phyloP scores from a whole-genome alignment of 2,113 vertebrate species.

The Tragelaphus buxtoni region DNA sequence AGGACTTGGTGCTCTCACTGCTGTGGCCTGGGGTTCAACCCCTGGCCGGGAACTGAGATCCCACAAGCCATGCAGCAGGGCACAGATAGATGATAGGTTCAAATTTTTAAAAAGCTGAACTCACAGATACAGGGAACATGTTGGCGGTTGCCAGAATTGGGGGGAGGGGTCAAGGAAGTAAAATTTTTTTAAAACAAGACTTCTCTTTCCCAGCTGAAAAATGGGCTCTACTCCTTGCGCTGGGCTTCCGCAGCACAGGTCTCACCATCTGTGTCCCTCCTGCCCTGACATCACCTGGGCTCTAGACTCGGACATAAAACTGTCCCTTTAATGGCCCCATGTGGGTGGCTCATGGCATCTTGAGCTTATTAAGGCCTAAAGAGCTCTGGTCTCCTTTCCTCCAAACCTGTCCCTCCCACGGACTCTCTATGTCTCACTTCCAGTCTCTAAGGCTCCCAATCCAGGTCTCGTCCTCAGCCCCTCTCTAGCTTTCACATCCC shows the following conservation, averaged over 20 bases:
- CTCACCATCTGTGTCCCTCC: neutral
- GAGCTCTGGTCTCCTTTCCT: neutral
- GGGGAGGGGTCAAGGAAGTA: neutral
- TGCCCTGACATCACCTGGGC: neutral
- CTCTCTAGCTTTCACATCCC: neutral
- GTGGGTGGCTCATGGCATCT: no score
- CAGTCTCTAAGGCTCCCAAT: neutral
- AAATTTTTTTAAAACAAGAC: neutral
- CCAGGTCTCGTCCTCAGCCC: neutral
- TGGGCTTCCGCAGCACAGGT: neutral
- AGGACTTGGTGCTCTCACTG: neutral
- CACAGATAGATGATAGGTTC: neutral
- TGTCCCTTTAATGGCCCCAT: neutral
- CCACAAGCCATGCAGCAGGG: neutral
- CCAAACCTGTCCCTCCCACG: neutral
- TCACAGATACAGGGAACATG: neutral
- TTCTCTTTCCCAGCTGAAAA: neutral
- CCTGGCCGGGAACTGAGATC: neutral
- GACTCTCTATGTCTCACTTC: neutral
- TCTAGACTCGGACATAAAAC: neutral
- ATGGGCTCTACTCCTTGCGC: neutral
- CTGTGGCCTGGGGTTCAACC: neutral
- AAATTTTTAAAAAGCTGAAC: neutral
- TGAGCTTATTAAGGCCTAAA: neutral
- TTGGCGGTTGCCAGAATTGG: neutral